These are phyloP conservation scores for Puntigrus tetrazona DNA, from an alignment of 2,113 vertebrate species.

Conservation along the genomic window DNA sequence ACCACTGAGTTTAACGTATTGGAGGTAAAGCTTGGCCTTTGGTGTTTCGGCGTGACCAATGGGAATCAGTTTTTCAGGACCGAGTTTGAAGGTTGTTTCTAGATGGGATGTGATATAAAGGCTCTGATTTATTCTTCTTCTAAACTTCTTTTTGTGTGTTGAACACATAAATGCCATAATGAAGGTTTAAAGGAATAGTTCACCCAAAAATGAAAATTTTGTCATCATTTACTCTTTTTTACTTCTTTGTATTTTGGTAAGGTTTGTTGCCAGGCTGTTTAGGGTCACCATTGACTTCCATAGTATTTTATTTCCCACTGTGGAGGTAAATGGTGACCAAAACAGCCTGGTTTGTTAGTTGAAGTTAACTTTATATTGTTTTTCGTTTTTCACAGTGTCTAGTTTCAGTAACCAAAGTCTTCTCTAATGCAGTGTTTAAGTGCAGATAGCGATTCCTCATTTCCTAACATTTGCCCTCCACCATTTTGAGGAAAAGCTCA, in stretches of 20 bases:
- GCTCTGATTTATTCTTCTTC: background rate
- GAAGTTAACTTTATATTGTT: background rate
- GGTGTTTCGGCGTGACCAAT: conserved; percentile 8
- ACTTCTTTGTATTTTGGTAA: too few relatives aligned
- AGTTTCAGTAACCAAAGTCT: too few relatives aligned
- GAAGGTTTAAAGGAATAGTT: background rate
- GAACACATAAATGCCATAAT: background rate
- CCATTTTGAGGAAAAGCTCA: background rate
- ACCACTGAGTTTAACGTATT: conserved; percentile 52
- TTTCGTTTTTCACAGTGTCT: too few relatives aligned
- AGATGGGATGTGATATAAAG: background rate
- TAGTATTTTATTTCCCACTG: too few relatives aligned
- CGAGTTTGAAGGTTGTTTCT: background rate
- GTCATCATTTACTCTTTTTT: background rate
- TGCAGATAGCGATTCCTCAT: background rate
- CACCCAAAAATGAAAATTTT: too few relatives aligned
- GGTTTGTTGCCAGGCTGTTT: too few relatives aligned
- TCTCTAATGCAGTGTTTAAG: background rate
- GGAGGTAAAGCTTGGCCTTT: conserved; percentile 37
- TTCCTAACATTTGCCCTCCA: background rate
- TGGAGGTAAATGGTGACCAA: too few relatives aligned
- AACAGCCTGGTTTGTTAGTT: too few relatives aligned
- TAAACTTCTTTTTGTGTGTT: background rate
- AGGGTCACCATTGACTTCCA: too few relatives aligned
- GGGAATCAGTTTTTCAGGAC: background rate